Conservation (phyloP, 2,797 vertebrate species). For the Poecilia velifera region DNA sequence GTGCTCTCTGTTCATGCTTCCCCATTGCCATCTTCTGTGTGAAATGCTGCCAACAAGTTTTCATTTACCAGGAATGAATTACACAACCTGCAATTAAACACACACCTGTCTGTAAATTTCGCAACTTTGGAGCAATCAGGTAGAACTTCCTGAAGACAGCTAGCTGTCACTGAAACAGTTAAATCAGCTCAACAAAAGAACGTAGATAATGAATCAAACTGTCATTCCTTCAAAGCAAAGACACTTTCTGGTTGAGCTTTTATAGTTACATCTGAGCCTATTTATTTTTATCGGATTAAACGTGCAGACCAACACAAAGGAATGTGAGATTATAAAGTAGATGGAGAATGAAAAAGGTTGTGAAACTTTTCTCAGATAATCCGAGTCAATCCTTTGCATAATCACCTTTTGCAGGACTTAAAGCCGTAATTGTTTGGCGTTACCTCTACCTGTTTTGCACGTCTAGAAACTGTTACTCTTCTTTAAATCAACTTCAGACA, state of each 20-base stretch:
- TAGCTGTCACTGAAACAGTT: constrained; percentile 1
- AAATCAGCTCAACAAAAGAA: not conserved
- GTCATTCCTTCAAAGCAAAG: not conserved
- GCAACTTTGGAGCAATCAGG: constrained; percentile 20
- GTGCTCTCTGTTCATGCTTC: not conserved
- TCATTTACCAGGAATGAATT: constrained; percentile 23
- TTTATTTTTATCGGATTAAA: not conserved
- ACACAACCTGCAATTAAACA: constrained; percentile 4
- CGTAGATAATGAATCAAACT: not conserved
- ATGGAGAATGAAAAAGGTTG: not conserved
- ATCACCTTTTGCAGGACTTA: not conserved
- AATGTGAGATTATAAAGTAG: not conserved
- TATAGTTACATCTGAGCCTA: not conserved
- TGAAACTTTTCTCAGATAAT: no score
- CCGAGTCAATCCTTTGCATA: not conserved
- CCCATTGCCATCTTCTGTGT: not conserved
- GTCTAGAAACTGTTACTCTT: not conserved
- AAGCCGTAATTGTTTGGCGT: not conserved
- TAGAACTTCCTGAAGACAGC: constrained; percentile 15
- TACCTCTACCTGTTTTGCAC: not conserved
- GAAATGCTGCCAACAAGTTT: constrained; percentile 26
- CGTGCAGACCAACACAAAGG: not conserved
- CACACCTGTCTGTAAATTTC: constrained; percentile 12
- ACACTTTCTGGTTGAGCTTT: not conserved
- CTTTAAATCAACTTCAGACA: not conserved